Evolutionary conservation across 1,140 invertebrate genomes (phyloP).

Genomic region (Tetramorium alpestre): DNA sequence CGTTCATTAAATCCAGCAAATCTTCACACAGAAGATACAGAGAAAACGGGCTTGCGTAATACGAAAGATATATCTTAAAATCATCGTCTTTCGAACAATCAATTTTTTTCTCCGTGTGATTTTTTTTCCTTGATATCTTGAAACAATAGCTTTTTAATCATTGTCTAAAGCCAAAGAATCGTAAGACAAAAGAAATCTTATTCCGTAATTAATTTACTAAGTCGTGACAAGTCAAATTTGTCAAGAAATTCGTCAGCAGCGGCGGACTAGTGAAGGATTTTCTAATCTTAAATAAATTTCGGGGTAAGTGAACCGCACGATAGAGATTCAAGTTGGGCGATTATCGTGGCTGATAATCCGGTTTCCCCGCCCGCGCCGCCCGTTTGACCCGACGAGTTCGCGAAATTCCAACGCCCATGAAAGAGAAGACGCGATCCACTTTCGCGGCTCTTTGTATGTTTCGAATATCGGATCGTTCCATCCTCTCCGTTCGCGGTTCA

Average conservation of each 20-base stretch:
- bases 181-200: not conserved
- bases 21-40: not conserved
- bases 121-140: not conserved
- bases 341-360: slow-evolving; percentile 35
- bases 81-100: not conserved
- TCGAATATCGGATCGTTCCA: slow-evolving; percentile 65
- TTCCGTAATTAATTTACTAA: not conserved
- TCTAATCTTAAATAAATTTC: not conserved
- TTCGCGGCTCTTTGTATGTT: slow-evolving; percentile 63
- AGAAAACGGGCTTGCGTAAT: not conserved
- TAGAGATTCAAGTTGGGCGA: not conserved
- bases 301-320: not conserved
- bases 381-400: slow-evolving; percentile 17
- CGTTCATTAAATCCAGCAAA: slow-evolving; percentile 20
- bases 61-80: not conserved
- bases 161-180: not conserved
- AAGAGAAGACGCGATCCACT: slow-evolving; percentile 65
- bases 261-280: not conserved
- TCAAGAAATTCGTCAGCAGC: not conserved
- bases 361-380: not conserved
- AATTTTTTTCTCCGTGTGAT: not conserved
- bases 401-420: slow-evolving; percentile 48
- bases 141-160: not conserved
- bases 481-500: slow-evolving; percentile 60
- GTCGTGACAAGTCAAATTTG: not conserved